Percentiles rank a stretch among this genome's conserved stretches.
phyloP scores from a whole-genome alignment of 2,113 vertebrate genomes.

The Myrmophylax atrothorax region DNA sequence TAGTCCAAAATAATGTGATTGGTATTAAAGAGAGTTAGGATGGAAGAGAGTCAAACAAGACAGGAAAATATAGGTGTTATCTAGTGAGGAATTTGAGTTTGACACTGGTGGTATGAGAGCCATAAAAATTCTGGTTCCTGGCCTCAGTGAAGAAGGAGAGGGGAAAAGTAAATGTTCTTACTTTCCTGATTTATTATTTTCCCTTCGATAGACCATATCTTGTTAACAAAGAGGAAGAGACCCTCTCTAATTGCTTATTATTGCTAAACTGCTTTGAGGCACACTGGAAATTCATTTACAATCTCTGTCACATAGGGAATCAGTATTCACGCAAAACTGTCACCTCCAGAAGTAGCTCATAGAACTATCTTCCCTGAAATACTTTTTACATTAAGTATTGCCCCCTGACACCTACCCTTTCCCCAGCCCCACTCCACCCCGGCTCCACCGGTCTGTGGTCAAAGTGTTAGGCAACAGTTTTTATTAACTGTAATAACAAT shows the following conservation, averaged over 20 bases:
- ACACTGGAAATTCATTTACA: not conserved
- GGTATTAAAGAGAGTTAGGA: not conserved
- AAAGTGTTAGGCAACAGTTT: slow-evolving; percentile 42
- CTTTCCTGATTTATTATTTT: not conserved
- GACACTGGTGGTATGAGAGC: not conserved
- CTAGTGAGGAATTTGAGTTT: not conserved
- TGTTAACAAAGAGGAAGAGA: not conserved
- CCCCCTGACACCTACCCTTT: not conserved
- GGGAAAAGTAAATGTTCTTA: not conserved
- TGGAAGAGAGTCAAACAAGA: not conserved
- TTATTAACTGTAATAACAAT: slow-evolving; percentile 51
- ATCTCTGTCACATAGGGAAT: not conserved
- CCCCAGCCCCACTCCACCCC: not conserved
- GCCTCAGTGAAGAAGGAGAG: not conserved
- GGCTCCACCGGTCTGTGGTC: slow-evolving; percentile 17
- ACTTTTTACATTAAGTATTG: not conserved
- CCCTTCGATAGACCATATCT: not conserved
- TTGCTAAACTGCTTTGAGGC: not conserved
- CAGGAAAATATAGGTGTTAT: not conserved
- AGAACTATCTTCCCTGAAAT: not conserved
- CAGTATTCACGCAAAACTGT: not conserved
- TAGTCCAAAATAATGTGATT: not conserved
- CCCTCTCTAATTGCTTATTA: not conserved
- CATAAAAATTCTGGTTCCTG: not conserved
- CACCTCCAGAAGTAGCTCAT: not conserved